Evolutionary conservation across 37 sponge, comb jelly and placozoan species (phyloP), one percentile per base, ranked within the genome.

Genomic region (Hexactinellida sp.): DNA sequence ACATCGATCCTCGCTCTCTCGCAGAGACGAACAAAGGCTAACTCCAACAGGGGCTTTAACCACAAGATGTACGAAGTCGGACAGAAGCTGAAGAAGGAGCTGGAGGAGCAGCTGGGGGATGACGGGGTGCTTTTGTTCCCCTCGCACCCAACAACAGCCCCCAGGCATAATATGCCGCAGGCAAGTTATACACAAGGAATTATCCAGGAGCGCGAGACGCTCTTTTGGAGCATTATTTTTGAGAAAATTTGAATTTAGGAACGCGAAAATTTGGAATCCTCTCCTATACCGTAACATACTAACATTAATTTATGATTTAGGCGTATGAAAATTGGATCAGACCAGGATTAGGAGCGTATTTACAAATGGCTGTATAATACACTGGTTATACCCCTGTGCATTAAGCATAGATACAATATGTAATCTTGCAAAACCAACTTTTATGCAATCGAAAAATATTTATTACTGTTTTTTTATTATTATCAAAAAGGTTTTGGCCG

Each of bases 71-170:
- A 63, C 34, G 34, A 63, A 7, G 76, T 10, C 30, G 76, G 85
- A 28, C 54, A 86, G 21, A 38, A 86, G 54, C 55, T 91, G 87
- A 86, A 83, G 37, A 37, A 54, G 19, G 55, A 89, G 37, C 37
- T 91, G 36, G 85, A 87, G 52, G 55, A 83, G 7, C 36, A 88
- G 55, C 82, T 91, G 51, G 91, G 87, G 0, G 87, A 86, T 23
- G 28, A 91, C 39, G 86, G 87, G 0, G 89, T 91, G 37, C 85
- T 91, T 1, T 38, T 91, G 36, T 91, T 86, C 54, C 91, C 91
- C 16, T 89, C 91, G 1, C 86, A 89, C 51, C 91, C 91, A 35
- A 83, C 37, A 37, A 36, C 88, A 7, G 89, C 91, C 37, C 89
- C 89, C 7, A 63, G 84, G 37, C 88, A 87, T 85, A 85, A 87